Conservation (phyloP, 2,888 invertebrate genomes). For the Eudasyphora cyanicolor region DNA sequence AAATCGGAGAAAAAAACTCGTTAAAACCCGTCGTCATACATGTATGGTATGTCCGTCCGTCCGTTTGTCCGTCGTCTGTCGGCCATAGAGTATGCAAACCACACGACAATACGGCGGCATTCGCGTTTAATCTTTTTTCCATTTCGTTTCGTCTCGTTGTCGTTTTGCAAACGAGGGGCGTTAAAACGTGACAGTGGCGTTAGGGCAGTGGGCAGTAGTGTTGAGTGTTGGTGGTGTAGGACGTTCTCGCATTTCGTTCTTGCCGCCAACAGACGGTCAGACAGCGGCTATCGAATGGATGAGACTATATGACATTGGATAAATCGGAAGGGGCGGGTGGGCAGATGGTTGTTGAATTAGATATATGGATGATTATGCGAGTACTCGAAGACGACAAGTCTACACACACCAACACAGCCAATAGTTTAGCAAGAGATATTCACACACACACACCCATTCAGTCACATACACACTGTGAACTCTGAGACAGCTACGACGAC, state of each 20-base stretch:
- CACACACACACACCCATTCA: background rate
- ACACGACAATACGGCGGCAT: constrained; percentile 58
- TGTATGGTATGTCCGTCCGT: too few relatives aligned
- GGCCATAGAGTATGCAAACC: constrained; percentile 42
- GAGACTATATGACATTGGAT: too few relatives aligned
- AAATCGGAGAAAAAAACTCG: constrained; percentile 25
- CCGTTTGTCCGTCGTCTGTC: background rate
- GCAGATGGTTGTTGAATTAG: background rate
- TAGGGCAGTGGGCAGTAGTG: constrained; percentile 35
- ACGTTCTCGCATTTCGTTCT: background rate
- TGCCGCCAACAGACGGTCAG: background rate
- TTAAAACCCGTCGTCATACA: constrained; percentile 45
- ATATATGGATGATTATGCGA: background rate
- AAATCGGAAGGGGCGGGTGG: background rate
- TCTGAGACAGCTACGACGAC: background rate
- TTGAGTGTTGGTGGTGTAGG: background rate
- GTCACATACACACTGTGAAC: too few relatives aligned
- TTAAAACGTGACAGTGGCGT: constrained; percentile 50
- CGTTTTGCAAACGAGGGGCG: constrained; percentile 6
- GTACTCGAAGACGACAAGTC: background rate
- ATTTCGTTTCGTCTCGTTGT: constrained; percentile 11
- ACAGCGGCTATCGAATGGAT: background rate
- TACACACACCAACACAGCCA: too few relatives aligned
- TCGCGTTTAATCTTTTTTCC: constrained; percentile 55
- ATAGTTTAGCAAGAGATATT: background rate